Evolutionary conservation across 2,888 invertebrate species (phyloP).

Genomic region (Choreutis nemorana): DNA sequence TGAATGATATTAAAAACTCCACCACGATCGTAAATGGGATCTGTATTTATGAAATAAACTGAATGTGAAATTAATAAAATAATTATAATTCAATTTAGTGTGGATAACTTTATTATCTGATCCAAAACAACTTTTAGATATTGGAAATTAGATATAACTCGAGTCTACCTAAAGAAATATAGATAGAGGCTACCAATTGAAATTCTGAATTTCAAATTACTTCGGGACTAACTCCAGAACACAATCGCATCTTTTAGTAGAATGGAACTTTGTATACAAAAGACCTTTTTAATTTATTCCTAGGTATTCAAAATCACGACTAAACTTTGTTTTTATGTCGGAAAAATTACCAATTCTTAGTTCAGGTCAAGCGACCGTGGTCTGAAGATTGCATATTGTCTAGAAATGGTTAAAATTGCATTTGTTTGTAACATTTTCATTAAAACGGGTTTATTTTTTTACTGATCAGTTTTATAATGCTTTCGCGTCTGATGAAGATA

Average conservation of each 20-base stretch:
- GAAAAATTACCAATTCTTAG: conserved; percentile 6
- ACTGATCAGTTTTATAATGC: too few relatives aligned
- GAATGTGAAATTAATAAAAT: conserved; percentile 3
- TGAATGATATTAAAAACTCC: too few relatives aligned
- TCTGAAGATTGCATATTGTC: too few relatives aligned
- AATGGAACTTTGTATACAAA: conserved; percentile 30
- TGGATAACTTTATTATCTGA: too few relatives aligned
- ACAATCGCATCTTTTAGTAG: conserved; percentile 38
- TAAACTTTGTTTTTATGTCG: too few relatives aligned
- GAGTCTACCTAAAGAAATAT: too few relatives aligned
- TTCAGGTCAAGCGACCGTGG: conserved; percentile 8
- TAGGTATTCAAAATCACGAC: conserved; percentile 8
- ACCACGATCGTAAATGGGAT: conserved; percentile 1
- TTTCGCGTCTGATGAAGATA: conserved; percentile 14
- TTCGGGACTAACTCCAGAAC: conserved; percentile 40
- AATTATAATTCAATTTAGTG: too few relatives aligned
- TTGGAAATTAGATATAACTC: too few relatives aligned
- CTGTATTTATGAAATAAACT: neutral
- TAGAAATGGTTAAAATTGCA: too few relatives aligned
- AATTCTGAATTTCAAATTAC: conserved; percentile 59
- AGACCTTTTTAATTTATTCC: conserved; percentile 10
- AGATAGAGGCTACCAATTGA: conserved; percentile 32
- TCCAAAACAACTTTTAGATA: too few relatives aligned
- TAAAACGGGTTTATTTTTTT: too few relatives aligned
- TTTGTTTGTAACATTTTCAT: too few relatives aligned